phyloP scores from a whole-genome alignment of 2,113 vertebrate species.

The Misgurnus mizolepis region DNA sequence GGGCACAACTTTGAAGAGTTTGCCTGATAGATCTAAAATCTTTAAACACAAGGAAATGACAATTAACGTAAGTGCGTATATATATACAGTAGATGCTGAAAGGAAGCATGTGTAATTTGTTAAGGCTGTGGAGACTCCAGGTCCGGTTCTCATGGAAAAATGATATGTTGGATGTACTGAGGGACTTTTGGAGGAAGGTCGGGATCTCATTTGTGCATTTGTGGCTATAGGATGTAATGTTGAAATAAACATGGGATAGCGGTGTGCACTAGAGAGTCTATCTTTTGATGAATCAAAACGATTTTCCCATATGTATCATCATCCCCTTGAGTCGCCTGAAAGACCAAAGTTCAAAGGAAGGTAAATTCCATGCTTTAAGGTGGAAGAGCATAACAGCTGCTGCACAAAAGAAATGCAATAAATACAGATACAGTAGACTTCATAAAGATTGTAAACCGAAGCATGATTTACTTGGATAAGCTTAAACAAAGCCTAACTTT shows the following conservation, averaged over 20 bases:
- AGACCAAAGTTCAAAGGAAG: neutral
- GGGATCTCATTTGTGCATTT: constrained; percentile 30
- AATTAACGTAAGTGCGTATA: constrained; percentile 49
- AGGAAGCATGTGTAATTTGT: constrained; percentile 39
- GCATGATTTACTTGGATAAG: neutral
- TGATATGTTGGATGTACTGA: constrained; percentile 28
- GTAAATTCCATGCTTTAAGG: neutral
- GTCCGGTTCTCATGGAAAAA: constrained; percentile 42
- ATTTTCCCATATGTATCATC: constrained; percentile 12
- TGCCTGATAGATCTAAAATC: neutral
- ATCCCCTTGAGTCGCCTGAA: no score
- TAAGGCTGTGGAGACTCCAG: constrained; percentile 31
- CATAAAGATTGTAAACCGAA: neutral
- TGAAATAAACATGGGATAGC: neutral
- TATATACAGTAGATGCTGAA: constrained; percentile 32
- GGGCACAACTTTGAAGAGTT: constrained; percentile 14
- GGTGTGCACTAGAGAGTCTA: neutral
- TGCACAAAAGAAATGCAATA: neutral
- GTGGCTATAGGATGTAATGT: neutral
- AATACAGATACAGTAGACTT: neutral
- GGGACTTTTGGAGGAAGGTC: constrained; percentile 41
- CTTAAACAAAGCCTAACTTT: constrained; percentile 22
- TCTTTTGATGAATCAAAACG: constrained; percentile 12
- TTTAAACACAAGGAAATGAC: constrained; percentile 28
- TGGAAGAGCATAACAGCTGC: neutral